These are phyloP conservation scores for Chaetophractus vellerosus DNA, from an alignment of 2,797 vertebrate genomes.

Conservation along the genomic window DNA sequence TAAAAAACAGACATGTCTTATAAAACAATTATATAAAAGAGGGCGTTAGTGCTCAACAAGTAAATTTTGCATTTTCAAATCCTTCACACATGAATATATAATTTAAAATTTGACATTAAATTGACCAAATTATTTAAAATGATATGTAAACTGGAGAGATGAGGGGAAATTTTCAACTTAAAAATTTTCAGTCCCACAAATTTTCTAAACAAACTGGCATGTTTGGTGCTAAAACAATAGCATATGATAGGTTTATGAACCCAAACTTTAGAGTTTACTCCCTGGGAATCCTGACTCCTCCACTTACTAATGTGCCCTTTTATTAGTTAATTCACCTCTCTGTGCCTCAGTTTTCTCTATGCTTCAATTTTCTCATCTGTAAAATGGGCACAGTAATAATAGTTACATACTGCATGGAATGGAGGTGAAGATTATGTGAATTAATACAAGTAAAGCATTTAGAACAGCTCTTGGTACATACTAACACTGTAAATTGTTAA, in stretches of 20 bases:
- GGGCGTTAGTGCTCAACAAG: not conserved
- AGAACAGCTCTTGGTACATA: not conserved
- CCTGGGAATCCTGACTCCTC: not conserved
- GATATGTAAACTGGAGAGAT: slow-evolving; percentile 81
- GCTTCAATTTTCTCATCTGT: too few relatives aligned
- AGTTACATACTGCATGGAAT: not conserved
- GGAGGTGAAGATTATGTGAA: not conserved
- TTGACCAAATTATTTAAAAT: slow-evolving; percentile 80
- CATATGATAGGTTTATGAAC: not conserved
- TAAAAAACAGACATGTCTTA: not conserved
- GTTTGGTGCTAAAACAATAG: not conserved
- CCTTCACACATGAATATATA: slow-evolving; percentile 84
- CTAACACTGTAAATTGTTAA: not conserved
- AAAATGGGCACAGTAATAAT: not conserved
- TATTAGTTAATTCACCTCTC: not conserved
- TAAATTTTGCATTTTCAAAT: slow-evolving; percentile 83
- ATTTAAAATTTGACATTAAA: slow-evolving; percentile 84
- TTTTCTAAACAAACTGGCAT: slow-evolving; percentile 74
- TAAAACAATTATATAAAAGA: not conserved
- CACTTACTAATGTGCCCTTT: not conserved
- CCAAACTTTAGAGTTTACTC: not conserved
- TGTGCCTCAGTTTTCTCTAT: not conserved
- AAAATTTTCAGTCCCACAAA: slow-evolving; percentile 76
- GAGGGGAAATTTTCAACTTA: slow-evolving; percentile 81
- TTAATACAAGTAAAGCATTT: not conserved